Percentiles rank a stretch among this genome's conserved stretches.
These are phyloP conservation scores for Eupristina koningsbergeri DNA, from an alignment of 1,140 invertebrate species.

Conservation along the genomic window DNA sequence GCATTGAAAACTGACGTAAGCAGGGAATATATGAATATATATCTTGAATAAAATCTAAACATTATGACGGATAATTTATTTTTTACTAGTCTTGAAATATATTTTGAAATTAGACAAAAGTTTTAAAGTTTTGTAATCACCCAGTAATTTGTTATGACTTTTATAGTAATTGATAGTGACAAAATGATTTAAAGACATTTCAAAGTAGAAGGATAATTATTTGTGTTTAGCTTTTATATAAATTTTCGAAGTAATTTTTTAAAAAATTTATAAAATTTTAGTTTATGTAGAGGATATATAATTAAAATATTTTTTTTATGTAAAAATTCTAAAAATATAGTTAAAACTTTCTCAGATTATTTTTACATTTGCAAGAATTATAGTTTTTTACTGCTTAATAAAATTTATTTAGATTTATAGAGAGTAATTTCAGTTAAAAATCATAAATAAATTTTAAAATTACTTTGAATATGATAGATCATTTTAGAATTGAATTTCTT, in stretches of 20 bases:
- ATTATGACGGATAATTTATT: background rate
- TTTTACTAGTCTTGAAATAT: background rate
- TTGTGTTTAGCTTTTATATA: background rate
- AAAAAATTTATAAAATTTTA: background rate
- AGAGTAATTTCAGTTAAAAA: too few species aligned
- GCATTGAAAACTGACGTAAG: conserved; percentile 26
- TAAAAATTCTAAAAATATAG: background rate
- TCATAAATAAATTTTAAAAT: too few species aligned
- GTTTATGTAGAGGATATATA: background rate
- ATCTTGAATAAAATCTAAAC: background rate
- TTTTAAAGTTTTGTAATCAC: background rate
- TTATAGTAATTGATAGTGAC: too few species aligned
- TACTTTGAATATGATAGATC: too few species aligned
- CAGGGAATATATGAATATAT: background rate
- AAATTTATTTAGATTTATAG: background rate
- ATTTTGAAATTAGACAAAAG: background rate
- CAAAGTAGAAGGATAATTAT: too few species aligned
- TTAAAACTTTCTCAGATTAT: background rate
- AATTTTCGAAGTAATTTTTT: background rate
- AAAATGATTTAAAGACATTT: too few species aligned
- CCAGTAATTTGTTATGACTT: too few species aligned
- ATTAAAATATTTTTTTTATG: background rate
- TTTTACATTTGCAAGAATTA: background rate
- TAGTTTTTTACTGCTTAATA: background rate
- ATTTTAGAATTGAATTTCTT: too few species aligned